Evolutionary conservation across 92 coral and sea anemone species (phyloP).

Genomic region (Chrysogorgia sp.): DNA sequence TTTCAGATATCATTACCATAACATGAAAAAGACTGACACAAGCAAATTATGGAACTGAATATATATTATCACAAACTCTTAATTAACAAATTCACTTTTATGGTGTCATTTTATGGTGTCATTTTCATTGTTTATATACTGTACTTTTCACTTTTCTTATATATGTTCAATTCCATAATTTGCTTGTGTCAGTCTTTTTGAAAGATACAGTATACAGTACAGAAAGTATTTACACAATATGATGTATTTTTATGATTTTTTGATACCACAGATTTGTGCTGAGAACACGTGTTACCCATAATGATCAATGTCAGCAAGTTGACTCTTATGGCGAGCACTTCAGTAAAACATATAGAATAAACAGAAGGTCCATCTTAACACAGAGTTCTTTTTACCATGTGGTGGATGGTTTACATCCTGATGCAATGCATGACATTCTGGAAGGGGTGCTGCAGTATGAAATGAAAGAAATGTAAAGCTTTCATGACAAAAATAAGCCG

Average conservation of each 20-base stretch:
- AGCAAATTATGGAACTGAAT: no score
- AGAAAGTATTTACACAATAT: neutral
- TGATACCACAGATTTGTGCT: neutral
- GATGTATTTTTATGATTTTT: neutral
- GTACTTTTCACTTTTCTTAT: no score
- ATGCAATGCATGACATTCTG: conserved; percentile 27
- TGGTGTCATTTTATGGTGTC: no score
- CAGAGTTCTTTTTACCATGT: conserved; percentile 16
- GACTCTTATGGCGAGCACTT: conserved; percentile 1
- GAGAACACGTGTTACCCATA: neutral
- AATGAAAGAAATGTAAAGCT: conserved; percentile 9
- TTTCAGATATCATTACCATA: no score
- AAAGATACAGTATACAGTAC: neutral
- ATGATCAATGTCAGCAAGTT: neutral
- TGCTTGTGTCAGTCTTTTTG: no score
- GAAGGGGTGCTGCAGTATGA: conserved; percentile 11
- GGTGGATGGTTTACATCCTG: conserved; percentile 13
- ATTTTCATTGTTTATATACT: no score
- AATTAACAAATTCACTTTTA: no score
- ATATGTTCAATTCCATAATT: no score
- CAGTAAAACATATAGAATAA: conserved; percentile 16
- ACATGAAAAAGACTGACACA: no score
- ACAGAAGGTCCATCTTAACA: conserved; percentile 1
- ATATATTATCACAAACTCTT: no score
- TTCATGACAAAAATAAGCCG: conserved; percentile 9